phyloP scores from a whole-genome alignment of 2,113 vertebrate genomes.

The Saguinus midas region DNA sequence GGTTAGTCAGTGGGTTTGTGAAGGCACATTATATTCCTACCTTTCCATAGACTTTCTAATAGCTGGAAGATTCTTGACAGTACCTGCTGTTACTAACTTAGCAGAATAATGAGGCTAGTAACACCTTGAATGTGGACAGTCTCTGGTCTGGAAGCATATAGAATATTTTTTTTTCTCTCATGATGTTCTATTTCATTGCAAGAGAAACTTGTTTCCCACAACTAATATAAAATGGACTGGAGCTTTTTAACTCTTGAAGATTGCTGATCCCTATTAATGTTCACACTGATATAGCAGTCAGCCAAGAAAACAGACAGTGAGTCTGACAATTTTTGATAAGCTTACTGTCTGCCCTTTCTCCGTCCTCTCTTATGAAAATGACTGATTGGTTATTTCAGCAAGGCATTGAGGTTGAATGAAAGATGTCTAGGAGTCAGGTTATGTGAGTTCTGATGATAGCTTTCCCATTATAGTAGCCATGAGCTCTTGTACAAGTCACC shows the following conservation, averaged over 20 bases:
- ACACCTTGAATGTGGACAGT: background rate
- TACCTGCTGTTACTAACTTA: background rate
- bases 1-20: slow-evolving; percentile 78
- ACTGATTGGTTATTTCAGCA: slow-evolving; percentile 32
- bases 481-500: background rate
- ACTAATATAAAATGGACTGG: background rate
- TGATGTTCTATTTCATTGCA: background rate
- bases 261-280: slow-evolving; percentile 17
- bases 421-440: background rate
- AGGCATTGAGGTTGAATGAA: background rate
- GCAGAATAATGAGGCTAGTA: background rate
- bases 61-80: background rate
- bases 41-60: background rate
- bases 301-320: background rate
- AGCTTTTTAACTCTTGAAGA: slow-evolving; percentile 40
- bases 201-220: slow-evolving; percentile 5
- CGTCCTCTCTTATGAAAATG: background rate
- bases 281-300: background rate
- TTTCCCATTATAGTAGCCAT: background rate
- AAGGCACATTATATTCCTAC: background rate
- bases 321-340: slow-evolving; percentile 17
- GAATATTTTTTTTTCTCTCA: background rate
- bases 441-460: background rate
- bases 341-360: background rate
- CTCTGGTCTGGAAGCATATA: background rate